Evolutionary conservation across 2,113 vertebrate species (phyloP).

Genomic region (Phasianus colchicus): DNA sequence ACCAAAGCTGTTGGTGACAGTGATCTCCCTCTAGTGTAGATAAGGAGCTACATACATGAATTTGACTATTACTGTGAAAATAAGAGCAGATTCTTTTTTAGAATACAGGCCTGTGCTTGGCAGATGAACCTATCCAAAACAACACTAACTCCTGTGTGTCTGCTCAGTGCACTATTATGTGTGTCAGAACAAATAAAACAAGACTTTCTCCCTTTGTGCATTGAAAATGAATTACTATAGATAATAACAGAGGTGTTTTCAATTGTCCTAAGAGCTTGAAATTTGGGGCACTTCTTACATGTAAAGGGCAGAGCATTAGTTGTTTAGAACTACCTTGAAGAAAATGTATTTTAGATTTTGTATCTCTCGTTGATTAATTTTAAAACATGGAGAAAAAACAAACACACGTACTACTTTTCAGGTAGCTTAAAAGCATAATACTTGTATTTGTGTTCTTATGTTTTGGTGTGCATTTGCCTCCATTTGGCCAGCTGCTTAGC

Average conservation of each 20-base stretch:
- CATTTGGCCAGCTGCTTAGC: background rate
- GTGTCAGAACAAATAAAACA: background rate
- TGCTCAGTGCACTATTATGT: background rate
- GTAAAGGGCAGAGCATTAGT: background rate
- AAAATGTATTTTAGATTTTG: background rate
- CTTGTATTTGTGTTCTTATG: background rate
- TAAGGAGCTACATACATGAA: accelerated
- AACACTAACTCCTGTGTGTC: background rate
- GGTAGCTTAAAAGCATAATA: background rate
- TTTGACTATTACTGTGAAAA: background rate
- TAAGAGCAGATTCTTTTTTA: background rate
- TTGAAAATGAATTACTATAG: background rate
- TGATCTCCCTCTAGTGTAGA: background rate
- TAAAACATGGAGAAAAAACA: background rate
- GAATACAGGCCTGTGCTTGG: background rate
- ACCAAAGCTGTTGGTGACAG: background rate
- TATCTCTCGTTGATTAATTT: background rate
- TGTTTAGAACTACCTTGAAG: background rate
- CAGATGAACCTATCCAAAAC: background rate
- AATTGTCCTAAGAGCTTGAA: background rate
- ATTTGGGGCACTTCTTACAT: background rate
- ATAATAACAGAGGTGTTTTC: background rate
- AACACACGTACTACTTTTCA: background rate
- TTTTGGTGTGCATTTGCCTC: background rate
- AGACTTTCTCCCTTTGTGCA: background rate